These are phyloP conservation scores for Pachydiplax longipennis DNA, from an alignment of 2,888 invertebrate species.

Conservation along the genomic window DNA sequence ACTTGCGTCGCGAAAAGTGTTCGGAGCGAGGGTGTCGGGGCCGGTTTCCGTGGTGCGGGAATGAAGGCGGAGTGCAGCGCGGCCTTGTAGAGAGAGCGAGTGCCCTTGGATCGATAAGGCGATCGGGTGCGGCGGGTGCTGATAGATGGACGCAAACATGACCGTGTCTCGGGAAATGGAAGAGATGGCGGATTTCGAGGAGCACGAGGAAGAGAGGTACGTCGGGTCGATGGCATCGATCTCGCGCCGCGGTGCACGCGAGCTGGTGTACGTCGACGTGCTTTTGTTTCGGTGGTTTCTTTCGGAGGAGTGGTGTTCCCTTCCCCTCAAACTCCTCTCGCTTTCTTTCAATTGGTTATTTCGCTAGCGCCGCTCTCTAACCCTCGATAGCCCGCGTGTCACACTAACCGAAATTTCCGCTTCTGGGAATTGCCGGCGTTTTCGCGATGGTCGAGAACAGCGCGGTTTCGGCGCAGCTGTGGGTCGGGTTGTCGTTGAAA, in stretches of 20 bases:
- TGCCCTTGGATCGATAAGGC: neutral
- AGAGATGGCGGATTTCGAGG: slow-evolving; percentile 21
- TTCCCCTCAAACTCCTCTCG: neutral
- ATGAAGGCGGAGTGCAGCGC: neutral
- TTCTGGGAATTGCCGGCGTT: neutral
- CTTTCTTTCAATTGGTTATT: neutral
- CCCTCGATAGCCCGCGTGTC: neutral
- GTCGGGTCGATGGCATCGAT: neutral
- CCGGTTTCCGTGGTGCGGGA: neutral
- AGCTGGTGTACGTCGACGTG: neutral
- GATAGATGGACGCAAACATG: slow-evolving; percentile 1
- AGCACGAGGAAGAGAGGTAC: slow-evolving; percentile 11
- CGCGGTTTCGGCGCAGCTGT: neutral
- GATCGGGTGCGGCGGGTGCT: neutral
- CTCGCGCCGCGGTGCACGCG: neutral
- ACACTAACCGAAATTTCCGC: neutral
- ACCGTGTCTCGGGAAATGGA: slow-evolving; percentile 18
- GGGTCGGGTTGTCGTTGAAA: no score
- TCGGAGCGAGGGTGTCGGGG: neutral
- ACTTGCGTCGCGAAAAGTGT: no score
- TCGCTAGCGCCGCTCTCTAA: neutral
- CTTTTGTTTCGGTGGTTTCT: neutral
- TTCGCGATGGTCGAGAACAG: neutral
- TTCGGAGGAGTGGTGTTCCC: neutral
- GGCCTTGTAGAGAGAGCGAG: neutral